Evolutionary conservation across 2,113 vertebrate genomes (phyloP).

Genomic region (Piaya cayana): DNA sequence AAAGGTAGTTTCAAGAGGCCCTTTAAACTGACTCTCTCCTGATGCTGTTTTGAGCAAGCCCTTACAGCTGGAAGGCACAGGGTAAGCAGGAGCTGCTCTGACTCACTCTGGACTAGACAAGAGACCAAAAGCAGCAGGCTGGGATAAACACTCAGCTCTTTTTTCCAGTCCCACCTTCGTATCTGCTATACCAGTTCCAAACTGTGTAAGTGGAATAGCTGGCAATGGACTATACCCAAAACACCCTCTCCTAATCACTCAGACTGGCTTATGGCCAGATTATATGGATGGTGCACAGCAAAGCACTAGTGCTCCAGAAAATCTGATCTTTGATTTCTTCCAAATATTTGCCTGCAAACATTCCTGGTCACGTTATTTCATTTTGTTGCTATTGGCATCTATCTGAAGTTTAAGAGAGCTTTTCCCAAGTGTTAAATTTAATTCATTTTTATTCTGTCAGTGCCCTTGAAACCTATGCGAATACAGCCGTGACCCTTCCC

Average conservation of each 20-base stretch:
- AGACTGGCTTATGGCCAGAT: neutral
- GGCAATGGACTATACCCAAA: neutral
- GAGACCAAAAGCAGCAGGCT: neutral
- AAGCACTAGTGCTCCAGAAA: neutral
- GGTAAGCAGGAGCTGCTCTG: neutral
- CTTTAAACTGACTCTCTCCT: neutral
- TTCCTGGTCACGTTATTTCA: neutral
- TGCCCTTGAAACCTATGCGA: neutral
- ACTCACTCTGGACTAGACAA: neutral
- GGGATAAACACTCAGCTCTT: neutral
- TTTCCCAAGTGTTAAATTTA: neutral
- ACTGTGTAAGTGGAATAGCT: neutral
- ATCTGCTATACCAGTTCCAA: neutral
- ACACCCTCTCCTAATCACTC: neutral
- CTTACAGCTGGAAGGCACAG: neutral
- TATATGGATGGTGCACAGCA: fast-evolving
- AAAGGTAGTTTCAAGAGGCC: neutral
- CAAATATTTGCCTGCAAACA: neutral
- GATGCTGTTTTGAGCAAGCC: neutral
- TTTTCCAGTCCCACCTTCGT: neutral
- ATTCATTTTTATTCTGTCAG: neutral
- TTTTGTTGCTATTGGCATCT: neutral
- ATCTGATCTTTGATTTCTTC: neutral
- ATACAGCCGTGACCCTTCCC: neutral
- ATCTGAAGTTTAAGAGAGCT: neutral